Conservation (phyloP, 2,888 invertebrate genomes). For the Ophion obscuratus region DNA sequence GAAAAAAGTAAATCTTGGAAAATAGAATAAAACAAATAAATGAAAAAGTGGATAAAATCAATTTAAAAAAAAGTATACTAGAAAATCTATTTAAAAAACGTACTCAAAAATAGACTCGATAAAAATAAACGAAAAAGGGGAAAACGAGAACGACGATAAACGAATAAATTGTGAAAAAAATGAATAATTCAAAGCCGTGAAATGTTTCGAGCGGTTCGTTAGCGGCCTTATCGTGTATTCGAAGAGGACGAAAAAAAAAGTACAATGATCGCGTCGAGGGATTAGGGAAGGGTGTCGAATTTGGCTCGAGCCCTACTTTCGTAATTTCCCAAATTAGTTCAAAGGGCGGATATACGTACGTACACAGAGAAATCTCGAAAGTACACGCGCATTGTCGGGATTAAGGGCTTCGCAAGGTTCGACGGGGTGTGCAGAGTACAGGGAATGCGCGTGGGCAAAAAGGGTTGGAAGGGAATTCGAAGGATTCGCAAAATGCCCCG, state of each 20-base stretch:
- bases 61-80: too few species aligned
- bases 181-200: too few species aligned
- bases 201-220: too few species aligned
- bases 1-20: background rate
- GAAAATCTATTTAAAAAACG: too few species aligned
- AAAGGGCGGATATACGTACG: constrained; percentile 7
- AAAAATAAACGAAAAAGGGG: too few species aligned
- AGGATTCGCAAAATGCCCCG: constrained; percentile 25
- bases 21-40: background rate
- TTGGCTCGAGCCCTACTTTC: constrained; percentile 23
- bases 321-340: constrained; percentile 34
- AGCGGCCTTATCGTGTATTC: background rate
- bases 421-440: background rate
- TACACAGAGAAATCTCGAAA: background rate
- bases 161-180: too few species aligned
- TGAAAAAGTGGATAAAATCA: background rate
- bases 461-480: constrained; percentile 36
- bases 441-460: background rate
- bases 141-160: too few species aligned
- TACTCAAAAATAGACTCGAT: too few species aligned
- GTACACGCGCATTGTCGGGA: constrained; percentile 21
- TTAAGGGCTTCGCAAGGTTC: constrained; percentile 14
- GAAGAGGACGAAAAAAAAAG: background rate
- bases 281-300: constrained; percentile 8
- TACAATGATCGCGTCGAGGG: background rate